Conservation (phyloP, 2,888 invertebrate species). For the Dicycla oo region DNA sequence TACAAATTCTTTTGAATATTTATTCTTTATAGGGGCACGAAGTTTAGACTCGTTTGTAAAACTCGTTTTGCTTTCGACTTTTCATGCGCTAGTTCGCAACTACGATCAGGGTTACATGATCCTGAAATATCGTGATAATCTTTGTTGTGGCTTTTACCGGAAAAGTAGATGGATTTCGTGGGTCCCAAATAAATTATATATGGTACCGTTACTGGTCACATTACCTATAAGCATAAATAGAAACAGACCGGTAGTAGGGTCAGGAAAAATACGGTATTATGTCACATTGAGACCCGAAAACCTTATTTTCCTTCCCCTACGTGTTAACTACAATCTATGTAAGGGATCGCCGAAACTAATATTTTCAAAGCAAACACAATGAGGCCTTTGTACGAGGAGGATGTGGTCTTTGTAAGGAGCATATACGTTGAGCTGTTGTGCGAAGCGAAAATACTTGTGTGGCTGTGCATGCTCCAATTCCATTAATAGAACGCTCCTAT, state of each 20-base stretch:
- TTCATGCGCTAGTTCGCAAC: constrained; percentile 6
- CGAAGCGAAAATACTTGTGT: constrained; percentile 51
- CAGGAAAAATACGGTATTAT: constrained; percentile 46
- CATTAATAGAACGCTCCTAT: constrained; percentile 43
- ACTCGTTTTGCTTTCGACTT: constrained; percentile 29
- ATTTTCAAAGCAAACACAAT: constrained; percentile 70
- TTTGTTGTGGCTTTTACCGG: constrained; percentile 21
- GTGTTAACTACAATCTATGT: constrained; percentile 64
- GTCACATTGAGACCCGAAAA: constrained; percentile 44
- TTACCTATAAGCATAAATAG: constrained; percentile 31
- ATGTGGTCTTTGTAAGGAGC: constrained; percentile 57
- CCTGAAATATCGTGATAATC: constrained; percentile 17
- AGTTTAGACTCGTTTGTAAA: constrained; percentile 32
- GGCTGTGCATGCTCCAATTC: constrained; percentile 45
- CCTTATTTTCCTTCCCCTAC: constrained; percentile 51
- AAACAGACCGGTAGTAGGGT: constrained; percentile 31
- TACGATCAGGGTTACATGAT: constrained; percentile 1
- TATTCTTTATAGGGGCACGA: constrained; percentile 21
- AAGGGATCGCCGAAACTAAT: constrained; percentile 67
- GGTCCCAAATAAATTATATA: constrained; percentile 44
- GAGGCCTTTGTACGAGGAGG: constrained; percentile 62
- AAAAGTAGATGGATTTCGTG: constrained; percentile 31
- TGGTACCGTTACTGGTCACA: constrained; percentile 13
- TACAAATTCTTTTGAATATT: constrained; percentile 56
- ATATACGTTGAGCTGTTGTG: constrained; percentile 38